phyloP scores from a whole-genome alignment of 2,888 invertebrate genomes.

The Sarcophaga variegata region DNA sequence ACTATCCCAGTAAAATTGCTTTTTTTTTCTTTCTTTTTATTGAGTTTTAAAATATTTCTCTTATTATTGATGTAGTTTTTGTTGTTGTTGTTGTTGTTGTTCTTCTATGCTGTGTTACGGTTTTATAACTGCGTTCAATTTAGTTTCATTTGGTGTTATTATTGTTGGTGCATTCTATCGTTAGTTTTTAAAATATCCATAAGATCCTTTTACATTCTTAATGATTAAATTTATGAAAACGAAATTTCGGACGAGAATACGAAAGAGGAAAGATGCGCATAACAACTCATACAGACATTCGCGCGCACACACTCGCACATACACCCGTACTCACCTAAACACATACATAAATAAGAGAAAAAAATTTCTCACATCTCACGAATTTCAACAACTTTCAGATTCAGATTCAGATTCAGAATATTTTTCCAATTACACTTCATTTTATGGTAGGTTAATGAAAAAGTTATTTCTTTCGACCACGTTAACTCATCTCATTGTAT shows the following conservation, averaged over 20 bases:
- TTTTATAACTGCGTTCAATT: slow-evolving; percentile 55
- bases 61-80: neutral
- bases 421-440: slow-evolving; percentile 19
- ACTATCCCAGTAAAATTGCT: neutral
- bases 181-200: neutral
- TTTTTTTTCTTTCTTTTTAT: neutral
- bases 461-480: neutral
- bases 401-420: slow-evolving; percentile 45
- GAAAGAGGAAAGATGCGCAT: slow-evolving; percentile 40
- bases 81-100: slow-evolving; percentile 16
- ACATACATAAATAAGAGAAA: slow-evolving; percentile 13
- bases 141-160: slow-evolving; percentile 33
- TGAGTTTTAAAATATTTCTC: neutral
- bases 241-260: slow-evolving; percentile 51
- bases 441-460: slow-evolving; percentile 18
- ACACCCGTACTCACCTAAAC: neutral
- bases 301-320: neutral
- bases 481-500: neutral
- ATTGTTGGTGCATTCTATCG: slow-evolving; percentile 4
- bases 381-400: slow-evolving; percentile 49
- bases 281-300: neutral
- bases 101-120: slow-evolving; percentile 43
- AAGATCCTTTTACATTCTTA: neutral
- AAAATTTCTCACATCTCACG: slow-evolving; percentile 37
- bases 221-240: slow-evolving; percentile 63